A percentile compares a stretch with the other conserved stretches of the same genome.
Evolutionary conservation across 2,888 invertebrate genomes (phyloP).

Genomic region (Agonopterix subpropinquella): DNA sequence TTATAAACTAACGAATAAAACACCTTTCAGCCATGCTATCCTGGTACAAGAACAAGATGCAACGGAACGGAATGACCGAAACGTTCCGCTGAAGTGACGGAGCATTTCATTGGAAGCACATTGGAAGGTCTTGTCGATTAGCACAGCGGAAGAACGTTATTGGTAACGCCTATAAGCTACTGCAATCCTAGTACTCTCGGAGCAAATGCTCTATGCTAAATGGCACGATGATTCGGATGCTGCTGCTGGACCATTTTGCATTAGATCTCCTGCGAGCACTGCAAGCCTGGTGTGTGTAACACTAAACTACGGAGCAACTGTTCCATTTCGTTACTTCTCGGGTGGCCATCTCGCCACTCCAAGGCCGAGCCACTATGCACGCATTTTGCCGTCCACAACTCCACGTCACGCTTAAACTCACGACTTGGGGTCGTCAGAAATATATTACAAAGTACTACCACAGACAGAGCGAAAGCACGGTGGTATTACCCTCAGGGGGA

Average conservation of each 20-base stretch:
- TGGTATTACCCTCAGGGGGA: no score
- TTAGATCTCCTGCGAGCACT: not conserved
- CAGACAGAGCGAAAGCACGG: no score
- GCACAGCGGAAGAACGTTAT: not conserved
- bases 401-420: no score
- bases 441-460: no score
- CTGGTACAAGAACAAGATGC: not conserved
- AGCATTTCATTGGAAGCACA: no score
- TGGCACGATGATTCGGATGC: conserved; percentile 1
- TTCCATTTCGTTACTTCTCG: conserved; percentile 3
- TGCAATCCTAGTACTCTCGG: not conserved
- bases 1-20: not conserved
- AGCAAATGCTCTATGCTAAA: conserved; percentile 1
- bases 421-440: no score
- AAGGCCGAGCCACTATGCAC: no score
- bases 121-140: not conserved
- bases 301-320: not conserved
- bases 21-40: not conserved
- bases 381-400: no score
- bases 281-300: conserved; percentile 1
- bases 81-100: not conserved
- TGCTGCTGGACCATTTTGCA: conserved; percentile 1
- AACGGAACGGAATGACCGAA: not conserved
- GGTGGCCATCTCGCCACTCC: not conserved
- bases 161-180: not conserved